A percentile compares a stretch with the other conserved stretches of the same genome.
These are phyloP conservation scores for Equus quagga DNA, from an alignment of 2,113 vertebrate species.

Conservation along the genomic window DNA sequence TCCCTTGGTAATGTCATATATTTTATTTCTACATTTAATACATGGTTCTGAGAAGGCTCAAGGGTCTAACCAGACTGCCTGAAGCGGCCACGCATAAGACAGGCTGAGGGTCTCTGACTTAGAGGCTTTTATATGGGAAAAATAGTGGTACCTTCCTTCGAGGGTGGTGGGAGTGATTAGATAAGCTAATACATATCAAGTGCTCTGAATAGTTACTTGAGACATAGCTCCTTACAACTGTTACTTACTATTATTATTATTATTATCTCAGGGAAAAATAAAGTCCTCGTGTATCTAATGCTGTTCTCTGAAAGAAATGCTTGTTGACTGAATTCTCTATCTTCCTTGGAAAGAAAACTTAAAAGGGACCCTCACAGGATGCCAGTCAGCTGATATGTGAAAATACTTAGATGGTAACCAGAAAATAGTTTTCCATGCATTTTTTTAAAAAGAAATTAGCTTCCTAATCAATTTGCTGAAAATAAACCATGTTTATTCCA, in stretches of 20 bases:
- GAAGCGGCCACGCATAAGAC: fast-evolving
- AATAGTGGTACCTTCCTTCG: fast-evolving
- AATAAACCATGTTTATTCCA: slow-evolving; percentile 77
- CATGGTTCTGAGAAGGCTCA: background rate
- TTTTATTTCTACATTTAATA: background rate
- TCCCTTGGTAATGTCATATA: background rate
- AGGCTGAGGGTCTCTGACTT: background rate
- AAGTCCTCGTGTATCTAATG: background rate
- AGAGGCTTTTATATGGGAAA: background rate
- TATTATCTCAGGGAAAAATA: background rate
- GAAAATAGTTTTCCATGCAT: slow-evolving; percentile 67
- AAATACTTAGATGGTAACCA: slow-evolving; percentile 65
- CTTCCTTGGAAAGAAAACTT: slow-evolving; percentile 49
- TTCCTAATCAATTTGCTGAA: slow-evolving; percentile 84
- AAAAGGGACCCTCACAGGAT: background rate
- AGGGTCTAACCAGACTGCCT: fast-evolving
- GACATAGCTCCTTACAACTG: background rate
- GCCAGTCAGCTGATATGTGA: background rate
- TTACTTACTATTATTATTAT: background rate
- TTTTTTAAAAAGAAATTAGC: slow-evolving; percentile 78
- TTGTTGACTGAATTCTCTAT: background rate
- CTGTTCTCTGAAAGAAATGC: background rate
- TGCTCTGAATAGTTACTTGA: background rate
- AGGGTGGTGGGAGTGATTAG: background rate
- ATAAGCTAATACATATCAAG: background rate